Evolutionary conservation across 2,113 vertebrate species (phyloP), one percentile per base, ranked within the genome.

Genomic region (Diglossa brunneiventris): DNA sequence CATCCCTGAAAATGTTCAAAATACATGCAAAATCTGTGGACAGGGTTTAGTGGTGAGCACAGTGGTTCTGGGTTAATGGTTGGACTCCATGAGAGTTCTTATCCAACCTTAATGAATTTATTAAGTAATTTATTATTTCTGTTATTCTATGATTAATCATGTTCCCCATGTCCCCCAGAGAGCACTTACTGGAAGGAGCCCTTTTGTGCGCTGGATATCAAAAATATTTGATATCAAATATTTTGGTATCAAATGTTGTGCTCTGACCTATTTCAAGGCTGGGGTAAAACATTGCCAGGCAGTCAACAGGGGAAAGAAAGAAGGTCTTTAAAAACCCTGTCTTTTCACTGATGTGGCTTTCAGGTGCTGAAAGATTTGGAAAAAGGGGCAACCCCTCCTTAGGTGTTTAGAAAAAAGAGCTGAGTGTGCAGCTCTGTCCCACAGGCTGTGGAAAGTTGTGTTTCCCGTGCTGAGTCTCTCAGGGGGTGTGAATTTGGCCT

Each of bases 271-370:
- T 12, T 69, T 15, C 55, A 31, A 13, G 15, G 27, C 26, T 4
- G 7, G 39, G 55, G 15, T 14, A 87, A 69, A 74, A 59, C 1
- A 1, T 20, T 42, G 27, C 30, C 18, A n/a, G 37, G 52, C 12
- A 30, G 8, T 81, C 9, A 35, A 31, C 5, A 13, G 9, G 4
- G 13, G 4, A 0, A 3, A 31, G 28, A 18, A 28, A 21, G 31
- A 31, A 2, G 9, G 11, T 66, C 8, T 44, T 61, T 14, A n/a
- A 39, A 61, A 33, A 0, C 0, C 0, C 12, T 6, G 0, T 59
- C 2, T 78, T 76, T 68, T 85, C 13, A 19, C 1, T 79, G 30
- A 37, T 0, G 0, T 24, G 37, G 24, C n/a, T 75, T 84, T 24
- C 52, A 91, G 37, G 17, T 2, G 0, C 53, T 82, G 78, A 44